Evolutionary conservation across 2,797 vertebrate genomes (phyloP).

Genomic region (Scomberomorus guttatus): DNA sequence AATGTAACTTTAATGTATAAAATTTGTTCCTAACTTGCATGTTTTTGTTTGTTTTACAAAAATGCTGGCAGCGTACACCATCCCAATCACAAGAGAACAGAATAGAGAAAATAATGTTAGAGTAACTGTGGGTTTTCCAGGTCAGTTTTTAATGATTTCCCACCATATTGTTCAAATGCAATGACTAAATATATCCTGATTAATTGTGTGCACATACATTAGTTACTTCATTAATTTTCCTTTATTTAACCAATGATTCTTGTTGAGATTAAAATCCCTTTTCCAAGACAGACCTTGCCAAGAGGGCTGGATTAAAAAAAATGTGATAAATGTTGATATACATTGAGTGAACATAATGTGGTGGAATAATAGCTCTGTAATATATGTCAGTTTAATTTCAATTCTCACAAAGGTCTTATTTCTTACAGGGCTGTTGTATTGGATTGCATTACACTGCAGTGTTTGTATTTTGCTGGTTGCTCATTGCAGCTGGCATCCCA

Average conservation of each 20-base stretch:
- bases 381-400: too few relatives aligned
- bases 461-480: too few relatives aligned
- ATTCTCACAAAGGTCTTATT: too few relatives aligned
- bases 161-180: background rate
- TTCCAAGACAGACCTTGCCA: too few relatives aligned
- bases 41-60: background rate
- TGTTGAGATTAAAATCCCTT: too few relatives aligned
- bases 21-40: background rate
- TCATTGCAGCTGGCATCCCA: too few relatives aligned
- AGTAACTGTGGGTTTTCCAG: background rate
- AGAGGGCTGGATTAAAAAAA: too few relatives aligned
- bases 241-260: too few relatives aligned
- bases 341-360: background rate
- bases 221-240: background rate
- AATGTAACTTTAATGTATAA: background rate
- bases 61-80: background rate
- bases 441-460: too few relatives aligned
- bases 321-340: background rate
- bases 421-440: too few relatives aligned
- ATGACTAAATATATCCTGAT: background rate
- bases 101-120: background rate
- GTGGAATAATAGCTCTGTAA: too few relatives aligned
- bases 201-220: background rate
- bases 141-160: background rate
- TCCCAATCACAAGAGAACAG: conserved; percentile 1